Evolutionary conservation across 2,888 invertebrate genomes (phyloP).

Genomic region (Melieria crassipennis): DNA sequence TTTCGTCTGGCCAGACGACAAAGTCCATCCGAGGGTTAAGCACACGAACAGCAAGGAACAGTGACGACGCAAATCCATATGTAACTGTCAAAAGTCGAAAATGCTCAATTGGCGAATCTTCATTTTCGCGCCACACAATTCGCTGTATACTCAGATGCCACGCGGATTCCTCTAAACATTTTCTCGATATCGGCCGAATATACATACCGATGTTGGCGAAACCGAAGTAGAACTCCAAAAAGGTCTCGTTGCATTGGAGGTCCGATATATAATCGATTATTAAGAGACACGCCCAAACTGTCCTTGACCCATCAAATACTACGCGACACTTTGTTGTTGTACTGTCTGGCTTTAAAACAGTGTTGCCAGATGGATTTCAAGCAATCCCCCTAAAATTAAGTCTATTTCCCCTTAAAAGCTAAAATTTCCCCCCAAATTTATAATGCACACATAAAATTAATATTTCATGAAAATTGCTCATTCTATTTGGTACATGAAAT

Average conservation of each 20-base stretch:
- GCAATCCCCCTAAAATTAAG: too few species aligned
- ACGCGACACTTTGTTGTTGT: constrained; percentile 20
- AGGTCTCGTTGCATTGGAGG: constrained; percentile 1
- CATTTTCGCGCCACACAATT: constrained; percentile 13
- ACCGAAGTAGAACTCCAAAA: too few species aligned
- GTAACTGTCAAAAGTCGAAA: constrained; percentile 29
- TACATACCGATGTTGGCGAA: not conserved
- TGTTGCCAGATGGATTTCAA: too few species aligned
- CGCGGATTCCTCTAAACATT: constrained; percentile 22
- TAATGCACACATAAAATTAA: too few species aligned
- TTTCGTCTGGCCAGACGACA: too few species aligned
- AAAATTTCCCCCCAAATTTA: too few species aligned
- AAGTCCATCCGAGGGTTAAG: too few species aligned
- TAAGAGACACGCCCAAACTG: not conserved
- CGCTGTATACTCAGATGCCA: constrained; percentile 13
- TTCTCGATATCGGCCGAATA: constrained; percentile 5
- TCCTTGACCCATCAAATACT: constrained; percentile 12
- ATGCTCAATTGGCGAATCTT: constrained; percentile 3
- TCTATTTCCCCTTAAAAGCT: too few species aligned
- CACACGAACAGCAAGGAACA: constrained; percentile 20
- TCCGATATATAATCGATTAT: too few species aligned
- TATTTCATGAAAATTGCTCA: too few species aligned
- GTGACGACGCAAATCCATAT: constrained; percentile 27
- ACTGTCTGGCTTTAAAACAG: constrained; percentile 37
- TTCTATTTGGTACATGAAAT: too few species aligned